phyloP scores from a whole-genome alignment of 2,113 vertebrate genomes.

The Callaeas wilsoni region DNA sequence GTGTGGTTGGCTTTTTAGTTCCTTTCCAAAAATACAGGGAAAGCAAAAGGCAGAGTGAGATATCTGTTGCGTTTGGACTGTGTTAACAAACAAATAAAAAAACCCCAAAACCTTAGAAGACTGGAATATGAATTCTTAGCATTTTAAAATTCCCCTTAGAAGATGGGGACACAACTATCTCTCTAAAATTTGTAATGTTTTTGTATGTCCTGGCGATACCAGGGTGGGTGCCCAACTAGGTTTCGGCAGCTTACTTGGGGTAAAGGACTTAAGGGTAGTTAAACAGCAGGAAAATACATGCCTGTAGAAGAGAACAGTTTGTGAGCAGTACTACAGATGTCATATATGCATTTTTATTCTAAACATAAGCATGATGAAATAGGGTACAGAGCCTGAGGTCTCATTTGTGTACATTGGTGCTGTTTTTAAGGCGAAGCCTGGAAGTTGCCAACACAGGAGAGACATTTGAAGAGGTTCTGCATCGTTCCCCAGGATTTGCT shows the following conservation, averaged over 20 bases:
- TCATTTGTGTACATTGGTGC: not conserved
- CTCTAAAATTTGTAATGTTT: not conserved
- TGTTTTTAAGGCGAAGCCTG: conserved; percentile 76
- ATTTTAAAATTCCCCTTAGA: not conserved
- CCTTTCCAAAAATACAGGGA: not conserved
- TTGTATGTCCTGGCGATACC: rapidly evolving
- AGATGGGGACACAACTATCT: not conserved
- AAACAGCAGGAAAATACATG: not conserved
- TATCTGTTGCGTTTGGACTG: not conserved
- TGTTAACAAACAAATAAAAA: not conserved
- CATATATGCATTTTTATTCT: not conserved
- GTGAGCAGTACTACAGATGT: not conserved
- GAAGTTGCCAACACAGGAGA: conserved; percentile 77
- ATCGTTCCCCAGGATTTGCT: conserved; percentile 84
- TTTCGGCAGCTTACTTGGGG: not conserved
- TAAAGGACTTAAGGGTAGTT: not conserved
- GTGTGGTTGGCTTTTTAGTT: not conserved
- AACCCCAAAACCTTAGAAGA: not conserved
- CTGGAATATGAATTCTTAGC: not conserved
- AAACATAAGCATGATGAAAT: not conserved
- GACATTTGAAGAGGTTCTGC: conserved; percentile 85
- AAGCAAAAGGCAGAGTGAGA: not conserved
- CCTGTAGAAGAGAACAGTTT: not conserved
- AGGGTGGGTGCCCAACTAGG: not conserved
- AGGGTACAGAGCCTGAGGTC: not conserved